Percentiles rank a stretch among this genome's conserved stretches.
These are phyloP conservation scores for Asobara japonica DNA, from an alignment of 1,140 invertebrate species.

Conservation along the genomic window DNA sequence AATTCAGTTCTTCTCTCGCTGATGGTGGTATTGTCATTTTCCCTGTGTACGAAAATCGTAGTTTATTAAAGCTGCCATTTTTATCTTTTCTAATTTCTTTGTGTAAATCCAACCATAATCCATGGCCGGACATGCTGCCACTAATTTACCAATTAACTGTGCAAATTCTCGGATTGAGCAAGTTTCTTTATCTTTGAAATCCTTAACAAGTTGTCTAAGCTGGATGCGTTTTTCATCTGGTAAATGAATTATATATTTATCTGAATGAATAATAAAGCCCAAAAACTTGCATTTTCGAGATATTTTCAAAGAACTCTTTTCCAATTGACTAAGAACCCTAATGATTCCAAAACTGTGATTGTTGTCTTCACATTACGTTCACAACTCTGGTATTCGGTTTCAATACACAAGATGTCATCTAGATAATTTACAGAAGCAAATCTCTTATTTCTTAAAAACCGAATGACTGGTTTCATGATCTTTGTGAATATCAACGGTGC, in stretches of 20 bases:
- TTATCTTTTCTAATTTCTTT: slow-evolving; percentile 14
- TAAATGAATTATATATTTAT: not conserved
- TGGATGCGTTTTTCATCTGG: not conserved
- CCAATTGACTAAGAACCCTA: not conserved
- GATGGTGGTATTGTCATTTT: not conserved
- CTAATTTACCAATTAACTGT: not conserved
- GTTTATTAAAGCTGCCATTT: not conserved
- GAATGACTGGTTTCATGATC: slow-evolving; percentile 28
- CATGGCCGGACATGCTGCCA: slow-evolving; percentile 17
- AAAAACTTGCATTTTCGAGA: not conserved
- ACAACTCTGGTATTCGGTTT: not conserved
- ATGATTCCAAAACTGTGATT: not conserved
- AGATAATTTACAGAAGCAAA: slow-evolving; percentile 9
- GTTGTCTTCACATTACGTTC: not conserved
- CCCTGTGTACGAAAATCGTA: not conserved
- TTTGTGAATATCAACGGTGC: slow-evolving; percentile 44
- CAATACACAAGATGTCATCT: slow-evolving; percentile 20
- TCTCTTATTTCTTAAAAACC: not conserved
- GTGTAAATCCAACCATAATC: not conserved
- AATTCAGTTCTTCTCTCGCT: not conserved
- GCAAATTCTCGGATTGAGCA: not conserved
- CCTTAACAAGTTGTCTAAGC: not conserved
- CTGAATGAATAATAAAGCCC: not conserved
- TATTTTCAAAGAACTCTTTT: not conserved
- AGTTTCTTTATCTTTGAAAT: not conserved